phyloP scores from a whole-genome alignment of 2,113 vertebrate species.

The Pongo pygmaeus region DNA sequence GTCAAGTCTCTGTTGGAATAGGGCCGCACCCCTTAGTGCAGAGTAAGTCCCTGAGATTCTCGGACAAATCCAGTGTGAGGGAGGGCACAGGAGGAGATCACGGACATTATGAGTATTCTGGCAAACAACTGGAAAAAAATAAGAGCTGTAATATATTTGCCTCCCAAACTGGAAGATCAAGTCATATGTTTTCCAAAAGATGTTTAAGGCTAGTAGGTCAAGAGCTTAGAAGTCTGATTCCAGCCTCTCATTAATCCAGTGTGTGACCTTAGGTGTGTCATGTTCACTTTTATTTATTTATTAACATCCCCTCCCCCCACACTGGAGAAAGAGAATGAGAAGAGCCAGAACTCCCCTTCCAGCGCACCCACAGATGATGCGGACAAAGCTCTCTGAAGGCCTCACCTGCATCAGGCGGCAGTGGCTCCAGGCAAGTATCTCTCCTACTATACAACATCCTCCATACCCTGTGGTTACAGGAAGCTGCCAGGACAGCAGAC shows the following conservation, averaged over 20 bases:
- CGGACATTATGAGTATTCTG: background rate
- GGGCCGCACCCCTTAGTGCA: accelerated
- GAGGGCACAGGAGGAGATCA: background rate
- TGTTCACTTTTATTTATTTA: background rate
- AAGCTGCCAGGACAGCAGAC: background rate
- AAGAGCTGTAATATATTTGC: background rate
- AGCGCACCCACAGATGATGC: accelerated
- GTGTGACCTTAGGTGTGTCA: too few species aligned
- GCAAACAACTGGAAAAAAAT: background rate
- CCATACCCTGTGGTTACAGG: too few species aligned
- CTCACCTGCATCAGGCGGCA: too few species aligned
- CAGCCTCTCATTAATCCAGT: background rate
- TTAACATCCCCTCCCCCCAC: background rate
- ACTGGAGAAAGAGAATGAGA: background rate
- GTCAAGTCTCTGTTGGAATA: background rate
- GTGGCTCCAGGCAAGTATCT: background rate
- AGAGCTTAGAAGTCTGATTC: background rate
- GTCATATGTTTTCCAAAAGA: background rate
- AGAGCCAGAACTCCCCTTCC: background rate
- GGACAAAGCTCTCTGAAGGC: background rate
- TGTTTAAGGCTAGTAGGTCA: background rate
- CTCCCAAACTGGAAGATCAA: background rate
- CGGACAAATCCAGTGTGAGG: background rate
- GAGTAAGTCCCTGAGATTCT: background rate
- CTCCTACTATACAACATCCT: background rate